Evolutionary conservation across 2,888 invertebrate genomes (phyloP), one percentile per base, ranked within the genome.

Genomic region (Drosophila mimetica): DNA sequence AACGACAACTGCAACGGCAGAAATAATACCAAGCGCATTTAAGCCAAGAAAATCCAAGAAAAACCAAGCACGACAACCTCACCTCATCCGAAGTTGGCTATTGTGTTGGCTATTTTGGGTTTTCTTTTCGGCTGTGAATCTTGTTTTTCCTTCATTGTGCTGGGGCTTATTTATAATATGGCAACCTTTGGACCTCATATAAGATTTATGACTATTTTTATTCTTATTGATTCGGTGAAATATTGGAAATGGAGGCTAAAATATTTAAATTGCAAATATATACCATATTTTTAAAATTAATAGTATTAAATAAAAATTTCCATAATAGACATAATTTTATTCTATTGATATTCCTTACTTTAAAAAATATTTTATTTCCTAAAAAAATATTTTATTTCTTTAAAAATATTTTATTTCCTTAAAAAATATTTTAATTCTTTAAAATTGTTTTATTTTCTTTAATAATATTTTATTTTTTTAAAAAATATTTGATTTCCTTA

Each of bases 41-140:
- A 46, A 60, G 57, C 57, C 60, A 46, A 57, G 60, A 60, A 63
- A 54, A 37, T 37, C 51, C 71, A 55, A 54, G 47, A 60, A 63
- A 53, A 44, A 39, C 51, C 75, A 55, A 61, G 52, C 39, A 58
- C 65, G 58, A 76, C 78, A 79, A 66, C 78, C 73, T 59, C 75
- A 75, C 72, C 60, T 63, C 37, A 55, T 70, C 69, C 75, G 67
- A 63, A 55, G 41, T 44, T 48, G 48, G 55, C 34, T 13, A 64
- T 77, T 71, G 77, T 71, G 77, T 79, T 79, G 64, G 1, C 18
- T 63, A 11, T 55, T 55, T 20, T 46, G 46, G 51, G 46, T 50
- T 57, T 52, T 18, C 32, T 57, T 37, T 55, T 55, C 16, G 36
- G 54, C 46, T 41, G 61, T 51, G 39, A 71, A 69, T 51, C 59